A percentile compares a stretch with the other conserved stretches of the same genome.
These are phyloP conservation scores for Suillia variegata DNA, from an alignment of 2,888 invertebrate genomes.

Conservation along the genomic window DNA sequence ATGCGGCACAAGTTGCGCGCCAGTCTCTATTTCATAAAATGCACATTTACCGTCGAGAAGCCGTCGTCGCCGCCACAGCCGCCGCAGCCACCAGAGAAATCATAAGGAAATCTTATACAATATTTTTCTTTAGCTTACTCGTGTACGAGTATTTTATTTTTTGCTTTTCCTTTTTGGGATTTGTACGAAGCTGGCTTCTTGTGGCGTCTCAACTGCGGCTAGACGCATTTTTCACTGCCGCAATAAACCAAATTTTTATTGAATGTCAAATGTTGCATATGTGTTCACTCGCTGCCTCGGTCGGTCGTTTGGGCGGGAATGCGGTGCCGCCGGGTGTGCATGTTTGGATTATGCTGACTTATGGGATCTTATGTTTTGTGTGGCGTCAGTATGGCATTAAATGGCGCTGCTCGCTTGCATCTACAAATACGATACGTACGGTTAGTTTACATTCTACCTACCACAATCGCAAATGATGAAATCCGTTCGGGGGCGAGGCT, in stretches of 20 bases:
- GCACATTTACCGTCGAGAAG: too few relatives aligned
- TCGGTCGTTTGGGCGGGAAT: too few relatives aligned
- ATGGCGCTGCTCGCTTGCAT: background rate
- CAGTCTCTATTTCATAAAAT: background rate
- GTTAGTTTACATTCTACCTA: conserved; percentile 9
- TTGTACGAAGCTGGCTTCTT: too few relatives aligned
- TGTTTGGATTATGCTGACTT: background rate
- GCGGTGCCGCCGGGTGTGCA: too few relatives aligned
- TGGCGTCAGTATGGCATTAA: conserved; percentile 11
- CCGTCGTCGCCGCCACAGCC: too few relatives aligned
- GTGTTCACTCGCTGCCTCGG: too few relatives aligned
- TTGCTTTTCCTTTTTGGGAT: too few relatives aligned
- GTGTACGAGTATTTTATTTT: too few relatives aligned
- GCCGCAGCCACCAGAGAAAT: too few relatives aligned
- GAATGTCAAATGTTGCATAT: conserved; percentile 29
- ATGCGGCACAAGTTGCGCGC: background rate
- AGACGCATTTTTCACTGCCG: conserved; percentile 50
- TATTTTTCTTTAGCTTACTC: too few relatives aligned
- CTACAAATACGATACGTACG: background rate
- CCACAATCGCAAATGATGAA: conserved; percentile 11
- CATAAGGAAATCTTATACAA: too few relatives aligned
- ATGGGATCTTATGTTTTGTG: conserved; percentile 17
- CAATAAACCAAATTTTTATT: conserved; percentile 30
- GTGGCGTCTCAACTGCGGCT: conserved; percentile 31
- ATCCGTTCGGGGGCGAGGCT: background rate